These are phyloP conservation scores for Corythucha ciliata DNA, from an alignment of 2,888 invertebrate species.

Conservation along the genomic window DNA sequence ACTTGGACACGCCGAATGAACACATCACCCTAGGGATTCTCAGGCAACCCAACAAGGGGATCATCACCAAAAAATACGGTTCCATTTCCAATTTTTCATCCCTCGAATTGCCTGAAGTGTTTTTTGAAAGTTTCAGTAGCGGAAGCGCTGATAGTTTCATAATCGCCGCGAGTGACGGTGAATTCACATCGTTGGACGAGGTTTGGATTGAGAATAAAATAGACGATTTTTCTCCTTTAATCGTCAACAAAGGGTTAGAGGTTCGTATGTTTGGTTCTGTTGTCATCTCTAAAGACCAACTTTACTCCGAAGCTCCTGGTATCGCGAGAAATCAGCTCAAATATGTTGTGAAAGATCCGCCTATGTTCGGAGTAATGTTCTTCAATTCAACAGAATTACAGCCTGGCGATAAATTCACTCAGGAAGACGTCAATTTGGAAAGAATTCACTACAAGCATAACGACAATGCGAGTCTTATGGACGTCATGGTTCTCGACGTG, in stretches of 20 bases:
- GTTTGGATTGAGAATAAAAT: slow-evolving; percentile 11
- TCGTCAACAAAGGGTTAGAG: slow-evolving; percentile 25
- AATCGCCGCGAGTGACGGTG: slow-evolving; percentile 18
- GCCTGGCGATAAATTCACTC: slow-evolving; percentile 22
- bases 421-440: slow-evolving; percentile 9
- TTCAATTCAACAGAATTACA: slow-evolving; percentile 12
- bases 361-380: slow-evolving; percentile 22
- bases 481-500: slow-evolving; percentile 25
- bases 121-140: slow-evolving; percentile 16
- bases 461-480: slow-evolving; percentile 24
- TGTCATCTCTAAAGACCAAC: slow-evolving; percentile 9
- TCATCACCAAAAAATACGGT: slow-evolving; percentile 19
- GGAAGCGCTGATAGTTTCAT: slow-evolving; percentile 18
- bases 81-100: slow-evolving; percentile 15
- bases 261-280: slow-evolving; percentile 5
- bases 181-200: slow-evolving; percentile 6
- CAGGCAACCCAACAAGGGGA: slow-evolving; percentile 16
- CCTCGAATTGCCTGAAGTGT: slow-evolving; percentile 17
- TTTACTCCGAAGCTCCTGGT: slow-evolving; percentile 14
- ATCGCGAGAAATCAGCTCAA: background rate
- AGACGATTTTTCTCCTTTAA: slow-evolving; percentile 9
- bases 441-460: slow-evolving; percentile 15
- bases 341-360: slow-evolving; percentile 23
- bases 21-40: slow-evolving; percentile 15
- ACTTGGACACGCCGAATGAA: slow-evolving; percentile 18